Conservation (phyloP, 2,888 invertebrate species). For the Nemurella pictetii region DNA sequence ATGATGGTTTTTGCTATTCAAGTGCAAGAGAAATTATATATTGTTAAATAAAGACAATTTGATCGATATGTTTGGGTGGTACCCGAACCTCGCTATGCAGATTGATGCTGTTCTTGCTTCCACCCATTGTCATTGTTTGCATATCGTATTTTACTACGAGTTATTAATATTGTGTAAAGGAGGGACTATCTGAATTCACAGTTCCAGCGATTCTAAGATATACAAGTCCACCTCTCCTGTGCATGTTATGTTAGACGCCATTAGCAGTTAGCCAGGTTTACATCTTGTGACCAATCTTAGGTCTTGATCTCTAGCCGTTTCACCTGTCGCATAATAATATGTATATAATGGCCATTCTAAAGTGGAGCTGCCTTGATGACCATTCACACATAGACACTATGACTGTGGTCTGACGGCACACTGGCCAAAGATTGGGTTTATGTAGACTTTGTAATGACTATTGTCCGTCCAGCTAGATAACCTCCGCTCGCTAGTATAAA, state of each 20-base stretch:
- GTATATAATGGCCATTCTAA: background rate
- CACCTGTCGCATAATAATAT: background rate
- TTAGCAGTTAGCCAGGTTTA: background rate
- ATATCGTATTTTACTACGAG: background rate
- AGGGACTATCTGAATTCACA: background rate
- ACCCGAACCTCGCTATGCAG: background rate
- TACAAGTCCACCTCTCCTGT: background rate
- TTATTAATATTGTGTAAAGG: background rate
- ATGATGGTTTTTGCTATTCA: too few species aligned
- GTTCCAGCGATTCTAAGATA: background rate
- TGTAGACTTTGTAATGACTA: background rate
- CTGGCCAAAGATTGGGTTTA: background rate
- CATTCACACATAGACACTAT: too few species aligned
- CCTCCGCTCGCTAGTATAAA: background rate
- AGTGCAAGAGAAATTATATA: too few species aligned
- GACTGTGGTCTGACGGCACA: too few species aligned
- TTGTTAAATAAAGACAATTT: too few species aligned
- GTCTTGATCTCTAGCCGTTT: background rate
- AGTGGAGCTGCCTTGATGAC: too few species aligned
- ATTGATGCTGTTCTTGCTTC: background rate
- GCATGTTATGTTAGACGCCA: background rate
- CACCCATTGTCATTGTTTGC: background rate
- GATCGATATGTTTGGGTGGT: too few species aligned
- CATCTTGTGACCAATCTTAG: background rate
- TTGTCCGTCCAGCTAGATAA: background rate